These are phyloP conservation scores for Odontesthes bonariensis DNA, from an alignment of 2,113 vertebrate genomes.

Conservation along the genomic window DNA sequence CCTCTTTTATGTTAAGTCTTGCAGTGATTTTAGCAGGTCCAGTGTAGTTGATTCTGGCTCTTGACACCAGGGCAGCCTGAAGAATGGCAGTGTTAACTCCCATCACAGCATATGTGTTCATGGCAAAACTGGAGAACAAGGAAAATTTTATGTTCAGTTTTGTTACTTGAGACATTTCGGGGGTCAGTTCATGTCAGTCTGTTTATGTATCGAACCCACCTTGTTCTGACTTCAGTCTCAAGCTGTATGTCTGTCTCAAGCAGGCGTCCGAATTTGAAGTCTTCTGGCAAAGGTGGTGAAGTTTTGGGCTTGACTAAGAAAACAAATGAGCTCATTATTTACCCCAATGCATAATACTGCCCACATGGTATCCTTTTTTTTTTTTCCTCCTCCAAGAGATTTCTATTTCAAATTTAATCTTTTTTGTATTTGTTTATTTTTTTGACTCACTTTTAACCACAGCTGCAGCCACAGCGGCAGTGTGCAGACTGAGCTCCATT, in stretches of 20 bases:
- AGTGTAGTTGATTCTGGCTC: constrained; percentile 67
- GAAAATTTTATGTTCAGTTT: neutral
- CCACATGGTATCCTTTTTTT: neutral
- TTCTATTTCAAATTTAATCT: neutral
- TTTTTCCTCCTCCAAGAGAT: no score
- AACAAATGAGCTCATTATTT: neutral
- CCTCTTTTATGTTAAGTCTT: constrained; percentile 79
- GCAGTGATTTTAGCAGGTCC: constrained; percentile 77
- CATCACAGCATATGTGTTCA: constrained; percentile 82
- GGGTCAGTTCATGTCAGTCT: neutral
- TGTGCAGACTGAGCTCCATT: constrained; percentile 80
- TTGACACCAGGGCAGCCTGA: constrained; percentile 81
- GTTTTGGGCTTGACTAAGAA: constrained; percentile 63
- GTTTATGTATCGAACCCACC: constrained; percentile 48
- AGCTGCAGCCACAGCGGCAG: constrained; percentile 75
- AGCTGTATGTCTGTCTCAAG: constrained; percentile 70
- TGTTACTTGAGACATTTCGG: neutral
- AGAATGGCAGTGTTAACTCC: constrained; percentile 85
- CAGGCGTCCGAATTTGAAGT: constrained; percentile 60
- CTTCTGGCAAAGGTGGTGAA: constrained; percentile 69
- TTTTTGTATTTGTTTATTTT: neutral
- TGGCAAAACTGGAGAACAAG: constrained; percentile 70
- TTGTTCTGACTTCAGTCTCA: constrained; percentile 76
- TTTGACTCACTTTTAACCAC: constrained; percentile 64
- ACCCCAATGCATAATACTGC: neutral